A percentile compares a stretch with the other conserved stretches of the same genome.
Conservation (phyloP, 2,888 invertebrate species). For the Dryadula phaetusa region DNA sequence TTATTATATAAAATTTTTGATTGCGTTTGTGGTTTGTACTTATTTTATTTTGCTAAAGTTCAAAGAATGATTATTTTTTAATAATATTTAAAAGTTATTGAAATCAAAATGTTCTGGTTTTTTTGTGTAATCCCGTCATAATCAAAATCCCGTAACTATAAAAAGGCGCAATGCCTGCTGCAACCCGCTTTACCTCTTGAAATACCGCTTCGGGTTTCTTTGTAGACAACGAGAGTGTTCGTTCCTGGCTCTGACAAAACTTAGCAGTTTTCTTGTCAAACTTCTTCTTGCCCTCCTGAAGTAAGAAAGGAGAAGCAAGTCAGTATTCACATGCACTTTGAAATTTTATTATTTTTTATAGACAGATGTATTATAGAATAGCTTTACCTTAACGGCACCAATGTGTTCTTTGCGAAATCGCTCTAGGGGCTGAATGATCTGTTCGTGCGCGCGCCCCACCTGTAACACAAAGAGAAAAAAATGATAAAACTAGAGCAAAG, state of each 20-base stretch:
- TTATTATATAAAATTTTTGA: too few relatives aligned
- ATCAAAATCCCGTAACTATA: too few relatives aligned
- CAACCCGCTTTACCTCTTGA: slow-evolving; percentile 97
- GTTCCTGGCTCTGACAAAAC: slow-evolving; percentile 98
- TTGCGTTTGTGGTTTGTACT: too few relatives aligned
- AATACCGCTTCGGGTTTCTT: slow-evolving; percentile 95
- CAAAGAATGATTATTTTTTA: too few relatives aligned
- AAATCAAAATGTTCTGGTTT: too few relatives aligned
- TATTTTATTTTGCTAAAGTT: too few relatives aligned
- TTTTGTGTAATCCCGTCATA: too few relatives aligned
- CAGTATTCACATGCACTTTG: neutral
- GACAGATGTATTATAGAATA: neutral
- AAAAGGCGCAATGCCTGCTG: too few relatives aligned
- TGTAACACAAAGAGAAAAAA: slow-evolving; percentile 72
- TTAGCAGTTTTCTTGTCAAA: slow-evolving; percentile 99
- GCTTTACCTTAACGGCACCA: slow-evolving; percentile 93
- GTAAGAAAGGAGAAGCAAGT: slow-evolving; percentile 39
- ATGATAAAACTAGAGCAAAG: too few relatives aligned
- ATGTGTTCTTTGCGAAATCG: slow-evolving; percentile 97
- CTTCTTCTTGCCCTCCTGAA: slow-evolving; percentile 96
- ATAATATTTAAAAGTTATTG: too few relatives aligned
- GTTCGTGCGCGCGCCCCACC: slow-evolving; percentile 96
- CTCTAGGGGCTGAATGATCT: slow-evolving; percentile 97
- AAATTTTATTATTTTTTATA: neutral
- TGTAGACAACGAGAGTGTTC: slow-evolving; percentile 95